Percentiles rank a stretch among this genome's conserved stretches.
Conservation (phyloP, 2,113 vertebrate genomes). For the Carassius gibelio region DNA sequence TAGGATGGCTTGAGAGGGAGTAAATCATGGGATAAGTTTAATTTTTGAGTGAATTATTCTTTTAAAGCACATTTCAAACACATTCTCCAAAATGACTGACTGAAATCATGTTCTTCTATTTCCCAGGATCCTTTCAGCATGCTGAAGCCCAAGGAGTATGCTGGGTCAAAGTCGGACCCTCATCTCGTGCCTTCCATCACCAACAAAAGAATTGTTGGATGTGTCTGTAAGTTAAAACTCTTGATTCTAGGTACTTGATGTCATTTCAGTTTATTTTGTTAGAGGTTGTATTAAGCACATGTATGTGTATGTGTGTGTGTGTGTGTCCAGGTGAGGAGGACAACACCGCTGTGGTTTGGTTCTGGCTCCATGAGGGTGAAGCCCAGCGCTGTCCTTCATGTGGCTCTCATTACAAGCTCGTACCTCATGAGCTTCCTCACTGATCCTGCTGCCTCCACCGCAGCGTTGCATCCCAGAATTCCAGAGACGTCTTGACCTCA, state of each 20-base stretch:
- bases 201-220: constrained; percentile 87
- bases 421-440: constrained; percentile 76
- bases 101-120: neutral
- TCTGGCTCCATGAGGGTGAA: constrained; percentile 88
- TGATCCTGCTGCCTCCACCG: constrained; percentile 52
- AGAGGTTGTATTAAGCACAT: neutral
- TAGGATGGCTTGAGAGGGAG: too few relatives aligned
- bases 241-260: neutral
- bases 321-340: constrained; percentile 84
- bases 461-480: constrained; percentile 36
- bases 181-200: constrained; percentile 85
- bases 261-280: neutral
- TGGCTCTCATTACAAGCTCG: constrained; percentile 85
- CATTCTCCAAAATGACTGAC: neutral
- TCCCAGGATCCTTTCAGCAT: constrained; percentile 84
- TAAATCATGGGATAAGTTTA: too few relatives aligned
- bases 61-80: neutral
- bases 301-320: neutral
- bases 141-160: constrained; percentile 78
- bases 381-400: constrained; percentile 86
- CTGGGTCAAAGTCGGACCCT: constrained; percentile 85
- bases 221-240: constrained; percentile 80
- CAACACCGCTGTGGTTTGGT: constrained; percentile 84
- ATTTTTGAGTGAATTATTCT: too few relatives aligned
- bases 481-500: constrained; percentile 34